Percentiles rank a stretch among this genome's conserved stretches.
Evolutionary conservation across 2,113 vertebrate species (phyloP).

Genomic region (Etia nguti): DNA sequence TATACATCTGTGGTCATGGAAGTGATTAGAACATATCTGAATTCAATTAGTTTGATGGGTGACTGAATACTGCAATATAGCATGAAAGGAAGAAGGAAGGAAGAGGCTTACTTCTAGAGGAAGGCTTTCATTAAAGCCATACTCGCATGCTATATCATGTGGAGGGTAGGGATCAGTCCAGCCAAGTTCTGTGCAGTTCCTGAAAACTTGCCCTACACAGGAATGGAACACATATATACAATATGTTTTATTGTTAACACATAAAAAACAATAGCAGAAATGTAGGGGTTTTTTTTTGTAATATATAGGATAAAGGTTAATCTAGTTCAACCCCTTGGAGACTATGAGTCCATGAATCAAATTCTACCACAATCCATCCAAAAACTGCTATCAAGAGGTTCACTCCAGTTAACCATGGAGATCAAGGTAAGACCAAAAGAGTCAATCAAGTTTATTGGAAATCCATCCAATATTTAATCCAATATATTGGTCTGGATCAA

Average conservation of each 20-base stretch:
- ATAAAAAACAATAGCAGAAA: neutral
- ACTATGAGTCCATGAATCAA: neutral
- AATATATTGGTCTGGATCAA: too few relatives aligned
- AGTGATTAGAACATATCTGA: too few relatives aligned
- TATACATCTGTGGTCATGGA: too few relatives aligned
- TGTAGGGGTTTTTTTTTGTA: neutral
- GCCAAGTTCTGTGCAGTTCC: neutral
- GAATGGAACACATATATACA: neutral
- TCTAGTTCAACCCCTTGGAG: neutral
- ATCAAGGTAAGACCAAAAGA: neutral
- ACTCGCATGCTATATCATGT: neutral
- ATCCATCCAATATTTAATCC: too few relatives aligned
- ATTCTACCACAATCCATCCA: neutral
- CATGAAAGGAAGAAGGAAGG: neutral
- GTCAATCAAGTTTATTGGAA: too few relatives aligned
- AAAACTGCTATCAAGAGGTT: neutral
- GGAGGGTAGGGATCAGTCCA: neutral
- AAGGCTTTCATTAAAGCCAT: neutral
- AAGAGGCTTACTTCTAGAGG: neutral
- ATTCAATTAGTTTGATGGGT: neutral
- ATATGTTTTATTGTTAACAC: neutral
- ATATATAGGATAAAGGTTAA: neutral
- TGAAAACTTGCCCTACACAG: neutral
- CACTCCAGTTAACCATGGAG: neutral
- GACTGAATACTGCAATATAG: neutral